Evolutionary conservation across 2,888 invertebrate genomes (phyloP).

Genomic region (Heliconius erato): DNA sequence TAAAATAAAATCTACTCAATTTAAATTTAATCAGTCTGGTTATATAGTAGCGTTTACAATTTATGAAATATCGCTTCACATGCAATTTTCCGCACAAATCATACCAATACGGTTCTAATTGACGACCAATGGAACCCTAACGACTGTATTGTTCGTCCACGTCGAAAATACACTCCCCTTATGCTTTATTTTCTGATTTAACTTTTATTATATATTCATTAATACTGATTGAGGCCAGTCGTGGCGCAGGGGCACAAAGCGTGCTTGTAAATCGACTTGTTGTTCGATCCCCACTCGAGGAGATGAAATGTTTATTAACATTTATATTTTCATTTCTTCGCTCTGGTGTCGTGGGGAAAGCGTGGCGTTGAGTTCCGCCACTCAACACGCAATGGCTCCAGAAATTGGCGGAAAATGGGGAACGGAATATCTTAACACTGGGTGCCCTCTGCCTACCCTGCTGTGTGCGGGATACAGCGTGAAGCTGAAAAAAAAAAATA

Average conservation of each 20-base stretch:
- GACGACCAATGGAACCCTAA: constrained; percentile 76
- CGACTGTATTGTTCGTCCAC: constrained; percentile 73
- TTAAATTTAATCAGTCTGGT: background rate
- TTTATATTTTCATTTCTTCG: too few species aligned
- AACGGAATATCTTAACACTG: too few species aligned
- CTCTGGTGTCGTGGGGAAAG: too few species aligned
- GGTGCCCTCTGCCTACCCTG: too few species aligned
- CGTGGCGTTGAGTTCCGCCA: too few species aligned
- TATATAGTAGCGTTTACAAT: constrained; percentile 7
- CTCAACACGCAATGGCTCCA: too few species aligned
- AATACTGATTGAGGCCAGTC: background rate
- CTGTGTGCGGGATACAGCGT: too few species aligned
- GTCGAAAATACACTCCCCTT: constrained; percentile 36
- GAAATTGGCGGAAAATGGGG: too few species aligned
- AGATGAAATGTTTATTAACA: too few species aligned
- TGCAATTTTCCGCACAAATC: constrained; percentile 72
- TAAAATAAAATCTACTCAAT: background rate
- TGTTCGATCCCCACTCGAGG: too few species aligned
- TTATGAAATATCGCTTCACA: constrained; percentile 60
- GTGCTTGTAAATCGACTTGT: too few species aligned
- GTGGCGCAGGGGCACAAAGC: too few species aligned
- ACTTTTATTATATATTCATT: background rate
- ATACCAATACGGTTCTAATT: constrained; percentile 75
- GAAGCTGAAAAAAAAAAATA: background rate
- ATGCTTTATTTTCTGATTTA: constrained; percentile 33